Base-by-base conservation (phyloP, 2,113 vertebrate species). In the Oceanites oceanicus region DNA sequence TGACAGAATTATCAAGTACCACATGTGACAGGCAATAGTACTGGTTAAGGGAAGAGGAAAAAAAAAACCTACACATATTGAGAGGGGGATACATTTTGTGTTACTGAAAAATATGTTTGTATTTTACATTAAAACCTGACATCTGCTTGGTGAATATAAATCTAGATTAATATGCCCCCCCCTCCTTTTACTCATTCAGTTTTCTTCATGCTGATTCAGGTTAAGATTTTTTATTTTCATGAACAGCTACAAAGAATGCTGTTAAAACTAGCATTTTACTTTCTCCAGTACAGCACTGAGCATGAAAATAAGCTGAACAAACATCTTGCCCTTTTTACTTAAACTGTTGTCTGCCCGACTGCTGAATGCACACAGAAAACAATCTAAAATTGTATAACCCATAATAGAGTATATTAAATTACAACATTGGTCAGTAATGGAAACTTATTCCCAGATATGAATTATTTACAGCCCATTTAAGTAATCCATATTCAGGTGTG, bases 401-500 rank as follows among this genome's bases (percentile, higher is more conserved):
- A 98, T 98, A 99, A 99, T 98, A 99, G 98, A 99, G 98, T 99
- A 99, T 99, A 99, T 99, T 99, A 99, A 99, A 99, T 99, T 98
- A 99, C 98, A 99, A 98, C 98, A 98, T 96, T 98, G 98, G 98
- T 98, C 98, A 98, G 98, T 99, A 99, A 99, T 99, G 98, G 99
- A 98, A 99, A 99, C 98, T 99, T 98, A 99, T 99, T 98, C 98
- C 98, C 98, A 98, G 97, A 98, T 99, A 99, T 99, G 98, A 99
- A 99, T 99, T 99, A 99, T 99, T 99, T 99, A 99, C 99, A 99
- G 97, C 98, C 99, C 99, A 99, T 99, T 99, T 99, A 99, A 98
- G 99, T 98, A 99, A 99, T 99, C 99, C 98, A 99, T 99, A 99
- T 99, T 99, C 99, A 99, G 99, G 99, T 99, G 99, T 99, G 99